phyloP scores from a whole-genome alignment of 1,140 invertebrate species.

The Tetramorium parvispinum region DNA sequence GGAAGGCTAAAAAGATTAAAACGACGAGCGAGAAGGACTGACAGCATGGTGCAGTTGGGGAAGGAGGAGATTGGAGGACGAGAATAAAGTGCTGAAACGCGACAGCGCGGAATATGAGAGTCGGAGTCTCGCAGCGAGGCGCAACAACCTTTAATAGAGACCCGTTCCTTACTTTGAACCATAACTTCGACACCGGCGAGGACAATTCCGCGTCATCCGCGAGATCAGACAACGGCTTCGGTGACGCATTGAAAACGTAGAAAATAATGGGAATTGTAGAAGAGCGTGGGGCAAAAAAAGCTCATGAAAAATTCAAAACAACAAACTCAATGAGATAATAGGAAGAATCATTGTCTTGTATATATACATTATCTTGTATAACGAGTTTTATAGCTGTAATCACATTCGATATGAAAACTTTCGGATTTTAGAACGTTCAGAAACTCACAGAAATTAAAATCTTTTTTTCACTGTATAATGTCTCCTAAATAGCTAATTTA shows the following conservation, averaged over 20 bases:
- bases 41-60: conserved; percentile 39
- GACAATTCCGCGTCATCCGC: background rate
- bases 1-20: conserved; percentile 36
- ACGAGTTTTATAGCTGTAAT: conserved; percentile 11
- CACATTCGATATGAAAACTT: background rate
- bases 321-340: conserved; percentile 25
- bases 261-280: background rate
- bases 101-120: conserved; percentile 62
- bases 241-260: background rate
- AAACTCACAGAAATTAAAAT: background rate
- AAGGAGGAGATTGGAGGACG: conserved; percentile 60
- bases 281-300: background rate
- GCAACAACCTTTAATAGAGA: conserved; percentile 32
- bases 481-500: background rate
- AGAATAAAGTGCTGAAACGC: conserved; percentile 64
- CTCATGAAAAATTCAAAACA: background rate
- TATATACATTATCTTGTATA: background rate
- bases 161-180: conserved; percentile 47
- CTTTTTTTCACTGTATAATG: background rate
- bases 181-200: background rate
- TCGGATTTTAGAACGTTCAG: background rate
- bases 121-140: conserved; percentile 19
- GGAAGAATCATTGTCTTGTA: background rate
- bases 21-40: conserved; percentile 47
- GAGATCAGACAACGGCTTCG: background rate